Percentiles rank a stretch among this genome's conserved stretches.
Conservation (phyloP, 1,140 invertebrate species). For the Drosophila sp. region DNA sequence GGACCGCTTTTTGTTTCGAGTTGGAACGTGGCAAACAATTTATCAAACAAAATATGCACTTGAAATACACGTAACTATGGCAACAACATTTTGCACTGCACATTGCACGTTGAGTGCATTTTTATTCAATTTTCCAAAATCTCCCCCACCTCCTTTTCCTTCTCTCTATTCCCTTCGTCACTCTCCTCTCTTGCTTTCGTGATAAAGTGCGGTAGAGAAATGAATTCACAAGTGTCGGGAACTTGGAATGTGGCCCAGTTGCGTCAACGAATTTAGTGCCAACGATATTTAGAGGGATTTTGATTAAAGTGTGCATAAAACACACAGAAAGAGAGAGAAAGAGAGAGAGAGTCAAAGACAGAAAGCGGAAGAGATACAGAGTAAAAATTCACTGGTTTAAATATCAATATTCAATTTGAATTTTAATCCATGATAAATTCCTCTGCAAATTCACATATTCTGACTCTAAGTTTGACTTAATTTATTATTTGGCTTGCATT, state of each 20-base stretch:
- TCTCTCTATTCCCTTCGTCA: neutral
- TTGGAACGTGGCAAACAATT: conserved; percentile 77
- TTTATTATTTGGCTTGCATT: conserved; percentile 38
- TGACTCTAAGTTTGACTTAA: conserved; percentile 21
- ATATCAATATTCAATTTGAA: conserved; percentile 18
- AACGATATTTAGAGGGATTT: conserved; percentile 58
- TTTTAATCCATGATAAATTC: conserved; percentile 11
- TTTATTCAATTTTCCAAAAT: conserved; percentile 66
- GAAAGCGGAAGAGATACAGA: too few species aligned
- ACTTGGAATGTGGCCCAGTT: conserved; percentile 67
- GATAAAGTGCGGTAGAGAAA: conserved; percentile 74
- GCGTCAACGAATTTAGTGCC: conserved; percentile 66
- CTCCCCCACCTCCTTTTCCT: too few species aligned
- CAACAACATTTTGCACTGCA: conserved; percentile 31
- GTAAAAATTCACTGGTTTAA: neutral
- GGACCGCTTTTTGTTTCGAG: conserved; percentile 60
- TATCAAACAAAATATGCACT: conserved; percentile 82
- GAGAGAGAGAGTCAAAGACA: neutral
- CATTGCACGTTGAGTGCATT: conserved; percentile 70
- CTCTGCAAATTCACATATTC: neutral
- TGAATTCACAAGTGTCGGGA: conserved; percentile 72
- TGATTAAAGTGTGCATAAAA: conserved; percentile 15
- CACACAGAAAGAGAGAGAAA: neutral
- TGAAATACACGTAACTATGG: conserved; percentile 70
- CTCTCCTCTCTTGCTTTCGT: conserved; percentile 25